These are phyloP conservation scores for Narcine bancroftii DNA, from an alignment of 2,113 vertebrate genomes.

Conservation along the genomic window DNA sequence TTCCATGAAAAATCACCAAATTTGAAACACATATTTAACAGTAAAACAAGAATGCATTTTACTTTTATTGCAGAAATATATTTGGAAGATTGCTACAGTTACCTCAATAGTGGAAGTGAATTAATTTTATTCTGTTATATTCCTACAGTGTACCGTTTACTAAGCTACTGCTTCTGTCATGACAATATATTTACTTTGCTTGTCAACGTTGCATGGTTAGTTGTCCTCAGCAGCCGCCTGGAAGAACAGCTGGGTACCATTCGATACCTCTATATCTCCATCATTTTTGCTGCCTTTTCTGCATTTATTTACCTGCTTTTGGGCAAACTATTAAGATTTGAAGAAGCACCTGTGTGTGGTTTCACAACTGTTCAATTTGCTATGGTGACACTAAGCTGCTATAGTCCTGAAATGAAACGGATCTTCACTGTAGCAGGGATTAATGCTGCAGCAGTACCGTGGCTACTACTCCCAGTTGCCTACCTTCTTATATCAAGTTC, in stretches of 20 bases:
- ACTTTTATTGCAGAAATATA: slow-evolving; percentile 2
- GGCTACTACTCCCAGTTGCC: slow-evolving; percentile 59
- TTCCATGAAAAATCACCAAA: background rate
- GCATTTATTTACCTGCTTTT: slow-evolving; percentile 64
- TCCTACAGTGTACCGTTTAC: slow-evolving; percentile 55
- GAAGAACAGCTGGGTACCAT: slow-evolving; percentile 67
- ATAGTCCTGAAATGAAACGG: background rate
- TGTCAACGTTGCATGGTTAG: slow-evolving; percentile 57
- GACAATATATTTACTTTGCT: slow-evolving; percentile 59
- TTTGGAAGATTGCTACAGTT: background rate
- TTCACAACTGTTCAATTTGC: slow-evolving; percentile 67
- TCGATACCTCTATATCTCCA: slow-evolving; percentile 58
- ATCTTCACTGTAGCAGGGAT: background rate
- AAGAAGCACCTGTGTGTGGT: slow-evolving; percentile 58
- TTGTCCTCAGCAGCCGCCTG: slow-evolving; percentile 57
- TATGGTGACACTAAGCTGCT: slow-evolving; percentile 50
- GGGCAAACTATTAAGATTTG: slow-evolving; percentile 52
- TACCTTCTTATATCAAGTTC: slow-evolving; percentile 56
- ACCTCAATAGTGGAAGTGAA: background rate
- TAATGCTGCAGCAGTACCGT: background rate
- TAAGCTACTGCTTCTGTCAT: slow-evolving; percentile 66
- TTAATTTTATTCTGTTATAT: background rate
- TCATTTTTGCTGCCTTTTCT: slow-evolving; percentile 51
- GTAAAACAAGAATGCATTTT: background rate
- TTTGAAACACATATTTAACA: background rate